Conservation (phyloP, 2,888 invertebrate species). For the Sturmia bella region DNA sequence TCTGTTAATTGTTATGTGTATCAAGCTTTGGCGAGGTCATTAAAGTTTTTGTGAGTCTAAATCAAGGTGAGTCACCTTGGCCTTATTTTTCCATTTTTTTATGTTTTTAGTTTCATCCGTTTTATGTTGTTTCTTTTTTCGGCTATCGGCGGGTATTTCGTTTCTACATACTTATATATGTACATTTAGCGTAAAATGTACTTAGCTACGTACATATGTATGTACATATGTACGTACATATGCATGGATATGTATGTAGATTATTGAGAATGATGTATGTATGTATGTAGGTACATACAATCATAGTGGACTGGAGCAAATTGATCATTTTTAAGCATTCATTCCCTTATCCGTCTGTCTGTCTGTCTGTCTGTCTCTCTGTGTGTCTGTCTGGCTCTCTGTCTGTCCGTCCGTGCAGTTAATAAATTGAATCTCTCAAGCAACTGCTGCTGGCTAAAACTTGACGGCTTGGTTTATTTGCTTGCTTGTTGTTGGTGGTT, state of each 20-base stretch:
- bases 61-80: slow-evolving; percentile 81
- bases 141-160: slow-evolving; percentile 68
- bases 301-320: slow-evolving; percentile 29
- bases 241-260: background rate
- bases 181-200: no score
- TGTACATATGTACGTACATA: background rate
- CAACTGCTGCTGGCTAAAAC: slow-evolving; percentile 63
- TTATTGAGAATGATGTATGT: no score
- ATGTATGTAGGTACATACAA: background rate
- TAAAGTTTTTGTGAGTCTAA: slow-evolving; percentile 78
- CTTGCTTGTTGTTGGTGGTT: slow-evolving; percentile 23
- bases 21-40: slow-evolving; percentile 80
- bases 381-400: slow-evolving; percentile 12
- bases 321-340: slow-evolving; percentile 51
- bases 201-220: slow-evolving; percentile 3
- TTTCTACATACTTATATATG: slow-evolving; percentile 29
- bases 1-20: slow-evolving; percentile 71
- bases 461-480: slow-evolving; percentile 20
- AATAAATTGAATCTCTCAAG: slow-evolving; percentile 70
- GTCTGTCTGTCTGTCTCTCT: slow-evolving; percentile 10
- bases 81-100: slow-evolving; percentile 76
- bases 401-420: slow-evolving; percentile 16
- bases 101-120: slow-evolving; percentile 42
- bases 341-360: slow-evolving; percentile 15
- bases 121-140: slow-evolving; percentile 65